These are phyloP conservation scores for Smithornis capensis DNA, from an alignment of 2,113 vertebrate species.

Conservation along the genomic window DNA sequence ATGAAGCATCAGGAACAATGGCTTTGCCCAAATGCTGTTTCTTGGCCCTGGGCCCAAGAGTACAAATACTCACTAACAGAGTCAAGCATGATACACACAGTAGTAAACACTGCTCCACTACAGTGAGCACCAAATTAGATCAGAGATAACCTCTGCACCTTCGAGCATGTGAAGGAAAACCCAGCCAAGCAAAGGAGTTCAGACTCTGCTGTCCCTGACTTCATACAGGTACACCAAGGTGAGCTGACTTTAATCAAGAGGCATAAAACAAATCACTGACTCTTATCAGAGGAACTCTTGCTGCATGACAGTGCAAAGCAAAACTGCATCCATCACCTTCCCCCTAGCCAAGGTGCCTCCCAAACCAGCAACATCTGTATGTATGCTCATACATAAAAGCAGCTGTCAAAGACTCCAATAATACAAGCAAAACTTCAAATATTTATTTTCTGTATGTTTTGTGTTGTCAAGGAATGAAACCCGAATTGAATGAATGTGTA, in stretches of 20 bases:
- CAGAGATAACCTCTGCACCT: background rate
- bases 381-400: accelerated
- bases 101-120: background rate
- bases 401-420: background rate
- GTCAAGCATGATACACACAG: accelerated
- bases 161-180: accelerated
- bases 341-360: background rate
- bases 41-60: background rate
- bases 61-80: background rate
- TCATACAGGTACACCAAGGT: background rate
- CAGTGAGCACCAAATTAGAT: background rate
- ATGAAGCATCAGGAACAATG: background rate
- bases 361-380: background rate
- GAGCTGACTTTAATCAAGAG: background rate
- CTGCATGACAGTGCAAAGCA: background rate
- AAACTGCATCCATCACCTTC: background rate
- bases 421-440: background rate
- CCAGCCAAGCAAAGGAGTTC: background rate
- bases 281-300: background rate
- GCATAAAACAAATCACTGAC: background rate
- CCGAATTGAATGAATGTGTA: background rate
- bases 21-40: background rate
- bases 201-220: background rate
- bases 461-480: background rate
- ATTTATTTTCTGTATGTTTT: background rate